Evolutionary conservation across 2,797 vertebrate species (phyloP).

Genomic region (Lateolabrax maculatus): DNA sequence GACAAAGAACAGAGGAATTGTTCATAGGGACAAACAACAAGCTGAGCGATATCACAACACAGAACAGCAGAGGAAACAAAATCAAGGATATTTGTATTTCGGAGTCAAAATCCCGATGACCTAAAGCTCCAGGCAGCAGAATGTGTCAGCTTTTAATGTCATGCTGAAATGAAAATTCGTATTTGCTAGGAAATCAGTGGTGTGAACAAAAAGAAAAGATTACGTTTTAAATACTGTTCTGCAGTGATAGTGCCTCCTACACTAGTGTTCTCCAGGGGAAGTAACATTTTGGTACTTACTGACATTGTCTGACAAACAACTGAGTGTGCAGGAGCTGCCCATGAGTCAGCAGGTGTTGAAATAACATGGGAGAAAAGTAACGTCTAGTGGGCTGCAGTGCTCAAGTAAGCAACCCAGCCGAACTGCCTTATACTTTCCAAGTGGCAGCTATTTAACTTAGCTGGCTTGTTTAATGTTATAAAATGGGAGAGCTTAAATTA

Average conservation of each 20-base stretch:
- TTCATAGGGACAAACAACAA: slow-evolving; percentile 19
- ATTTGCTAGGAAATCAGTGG: background rate
- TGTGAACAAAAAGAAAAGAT: no score
- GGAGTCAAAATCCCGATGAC: background rate
- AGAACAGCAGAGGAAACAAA: background rate
- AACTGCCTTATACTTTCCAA: background rate
- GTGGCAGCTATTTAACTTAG: background rate
- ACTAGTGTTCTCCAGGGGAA: background rate
- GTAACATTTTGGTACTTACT: background rate
- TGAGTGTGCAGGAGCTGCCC: background rate
- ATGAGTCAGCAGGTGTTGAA: background rate
- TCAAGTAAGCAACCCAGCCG: background rate
- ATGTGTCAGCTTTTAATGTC: background rate
- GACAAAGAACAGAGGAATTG: slow-evolving; percentile 13
- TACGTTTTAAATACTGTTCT: background rate
- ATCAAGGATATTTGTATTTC: slow-evolving; percentile 3
- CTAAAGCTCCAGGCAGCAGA: background rate
- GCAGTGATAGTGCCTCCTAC: no score
- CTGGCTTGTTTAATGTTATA: background rate
- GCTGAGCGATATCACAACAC: background rate
- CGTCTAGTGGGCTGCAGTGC: background rate
- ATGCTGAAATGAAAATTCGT: background rate
- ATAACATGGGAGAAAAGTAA: background rate
- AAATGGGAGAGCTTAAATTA: background rate
- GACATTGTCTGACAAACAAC: background rate